phyloP scores from a whole-genome alignment of 2,888 invertebrate genomes.

The Anthrax anthrax region DNA sequence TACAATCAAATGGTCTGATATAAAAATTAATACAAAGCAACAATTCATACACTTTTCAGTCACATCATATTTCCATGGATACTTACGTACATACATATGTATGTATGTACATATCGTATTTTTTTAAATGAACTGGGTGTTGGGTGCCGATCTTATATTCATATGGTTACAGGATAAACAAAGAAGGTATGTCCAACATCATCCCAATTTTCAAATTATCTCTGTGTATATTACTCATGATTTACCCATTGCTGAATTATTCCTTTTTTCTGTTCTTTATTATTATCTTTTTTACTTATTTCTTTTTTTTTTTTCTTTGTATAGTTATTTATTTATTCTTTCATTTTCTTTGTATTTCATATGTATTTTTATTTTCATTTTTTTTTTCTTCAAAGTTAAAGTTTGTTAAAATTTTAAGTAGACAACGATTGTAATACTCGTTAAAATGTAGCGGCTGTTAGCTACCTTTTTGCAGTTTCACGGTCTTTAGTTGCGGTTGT shows the following conservation, averaged over 20 bases:
- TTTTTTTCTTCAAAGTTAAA: too few relatives aligned
- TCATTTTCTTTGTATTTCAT: too few relatives aligned
- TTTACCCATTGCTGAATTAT: not conserved
- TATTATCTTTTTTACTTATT: slow-evolving; percentile 1
- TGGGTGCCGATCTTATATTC: slow-evolving; percentile 5
- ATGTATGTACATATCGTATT: not conserved
- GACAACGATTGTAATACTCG: not conserved
- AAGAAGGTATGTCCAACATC: slow-evolving; percentile 1
- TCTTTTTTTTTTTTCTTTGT: not conserved
- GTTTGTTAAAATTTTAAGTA: too few relatives aligned
- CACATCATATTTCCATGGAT: too few relatives aligned
- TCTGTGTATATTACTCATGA: too few relatives aligned
- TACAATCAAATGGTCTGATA: too few relatives aligned
- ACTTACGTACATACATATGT: not conserved
- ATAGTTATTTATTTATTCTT: too few relatives aligned
- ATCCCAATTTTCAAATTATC: not conserved
- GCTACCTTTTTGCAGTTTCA: slow-evolving; percentile 1
- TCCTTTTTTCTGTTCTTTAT: not conserved
- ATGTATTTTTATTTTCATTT: too few relatives aligned
- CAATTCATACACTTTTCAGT: too few relatives aligned
- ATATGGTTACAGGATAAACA: slow-evolving; percentile 7
- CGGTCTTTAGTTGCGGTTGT: not conserved
- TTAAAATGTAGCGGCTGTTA: slow-evolving; percentile 1
- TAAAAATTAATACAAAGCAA: too few relatives aligned
- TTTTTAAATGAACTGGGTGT: slow-evolving; percentile 3